A percentile compares a stretch with the other conserved stretches of the same genome.
These are phyloP conservation scores for Atrichornis clamosus DNA, from an alignment of 2,113 vertebrate genomes.

Conservation along the genomic window DNA sequence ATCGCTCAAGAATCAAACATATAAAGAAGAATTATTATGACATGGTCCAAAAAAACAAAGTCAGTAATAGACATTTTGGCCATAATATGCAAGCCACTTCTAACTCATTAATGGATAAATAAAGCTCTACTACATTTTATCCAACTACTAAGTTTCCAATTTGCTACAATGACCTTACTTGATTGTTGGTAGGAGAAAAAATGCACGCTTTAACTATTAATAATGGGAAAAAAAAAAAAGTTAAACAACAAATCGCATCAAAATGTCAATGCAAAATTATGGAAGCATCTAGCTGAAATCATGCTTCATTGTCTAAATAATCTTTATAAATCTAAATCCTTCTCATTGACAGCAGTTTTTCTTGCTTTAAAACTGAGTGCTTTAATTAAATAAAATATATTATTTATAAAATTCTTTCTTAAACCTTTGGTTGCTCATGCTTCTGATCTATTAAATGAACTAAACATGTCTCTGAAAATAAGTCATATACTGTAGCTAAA, in stretches of 20 bases:
- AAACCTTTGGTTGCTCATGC: not conserved
- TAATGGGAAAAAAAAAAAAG: not conserved
- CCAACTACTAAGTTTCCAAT: not conserved
- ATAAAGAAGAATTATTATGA: not conserved
- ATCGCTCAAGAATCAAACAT: not conserved
- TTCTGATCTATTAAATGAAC: not conserved
- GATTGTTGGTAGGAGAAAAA: not conserved
- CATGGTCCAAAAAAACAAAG: not conserved
- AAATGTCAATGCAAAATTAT: not conserved
- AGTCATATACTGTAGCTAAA: not conserved
- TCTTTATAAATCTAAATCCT: not conserved
- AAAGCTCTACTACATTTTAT: not conserved
- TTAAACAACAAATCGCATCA: not conserved
- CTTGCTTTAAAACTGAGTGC: not conserved
- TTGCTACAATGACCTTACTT: not conserved
- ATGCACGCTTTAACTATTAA: not conserved
- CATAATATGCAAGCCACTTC: not conserved
- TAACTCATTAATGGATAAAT: not conserved
- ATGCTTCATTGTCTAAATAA: not conserved
- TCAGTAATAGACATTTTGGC: not conserved
- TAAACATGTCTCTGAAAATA: not conserved
- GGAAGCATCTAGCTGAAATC: not conserved
- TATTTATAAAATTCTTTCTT: not conserved
- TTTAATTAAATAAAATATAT: not conserved
- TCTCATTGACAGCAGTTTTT: not conserved